Base-by-base conservation (phyloP, 2,888 invertebrate species). In the Acronicta psi region DNA sequence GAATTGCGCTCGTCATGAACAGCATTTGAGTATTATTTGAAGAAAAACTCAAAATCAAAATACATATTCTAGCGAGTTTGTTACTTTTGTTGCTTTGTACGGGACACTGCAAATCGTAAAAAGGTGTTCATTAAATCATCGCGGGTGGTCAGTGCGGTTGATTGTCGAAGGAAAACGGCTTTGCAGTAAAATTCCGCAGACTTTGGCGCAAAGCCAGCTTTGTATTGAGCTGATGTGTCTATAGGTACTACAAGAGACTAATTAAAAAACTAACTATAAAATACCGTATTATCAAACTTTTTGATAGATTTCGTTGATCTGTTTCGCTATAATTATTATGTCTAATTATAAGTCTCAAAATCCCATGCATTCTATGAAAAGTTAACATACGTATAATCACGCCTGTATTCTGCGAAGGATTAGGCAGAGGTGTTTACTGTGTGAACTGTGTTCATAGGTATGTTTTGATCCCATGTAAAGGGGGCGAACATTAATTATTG, bases 131-230 rank as follows among this genome's bases (percentile, higher is more conserved):
- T 66, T 73, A 64, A 66, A 57, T 57, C 60, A 61, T 49, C 44
- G 54, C 67, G 72, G 63, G 75, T 56, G 72, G 75, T 55, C 63
- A 55, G 42, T 62, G 70, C 57, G 66, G 69, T 67, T 64, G 71
- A 65, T 63, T 56, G 64, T 61, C 46, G 54, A 67, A 60, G 67
- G 66, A 69, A 70, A 75, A 77, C 75, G 55, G 72, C 75, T 75
- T 71, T 76, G 74, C 79, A 70, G 76, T 82, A 79, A 81, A 80
- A 77, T 70, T 68, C 49, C 54, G 51, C 59, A 68, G 61, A 47
- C 40, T 59, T 68, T 81, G 80, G 81, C 79, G 36, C 43, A 25
- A 36, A 45, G 77, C 80, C 82, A 81, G 61, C 16, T 38, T 44
- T 46, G 52, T 57, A 61, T 57, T 40, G 43, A 50, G 50, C 18